phyloP scores from a whole-genome alignment of 2,888 invertebrate genomes.

The Acanthococcus lagerstroemiae region DNA sequence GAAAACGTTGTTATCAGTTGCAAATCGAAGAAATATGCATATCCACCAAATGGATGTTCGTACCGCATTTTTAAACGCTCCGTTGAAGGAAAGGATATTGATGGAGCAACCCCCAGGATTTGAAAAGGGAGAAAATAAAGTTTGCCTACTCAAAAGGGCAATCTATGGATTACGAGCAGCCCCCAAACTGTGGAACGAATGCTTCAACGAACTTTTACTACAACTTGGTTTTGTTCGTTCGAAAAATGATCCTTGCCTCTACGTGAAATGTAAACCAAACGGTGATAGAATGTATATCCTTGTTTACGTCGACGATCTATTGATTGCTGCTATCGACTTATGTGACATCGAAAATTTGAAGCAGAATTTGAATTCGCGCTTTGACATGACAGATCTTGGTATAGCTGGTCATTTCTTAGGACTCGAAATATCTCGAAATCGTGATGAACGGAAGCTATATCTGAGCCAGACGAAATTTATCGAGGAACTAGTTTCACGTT shows the following conservation, averaged over 20 bases:
- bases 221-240: constrained; percentile 30
- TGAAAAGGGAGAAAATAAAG: constrained; percentile 28
- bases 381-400: constrained; percentile 10
- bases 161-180: constrained; percentile 36
- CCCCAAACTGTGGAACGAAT: constrained; percentile 32
- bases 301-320: constrained; percentile 23
- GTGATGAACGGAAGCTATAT: too few species aligned
- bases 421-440: too few species aligned
- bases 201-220: constrained; percentile 34
- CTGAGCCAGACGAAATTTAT: constrained; percentile 6
- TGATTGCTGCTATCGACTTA: constrained; percentile 2
- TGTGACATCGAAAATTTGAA: background rate
- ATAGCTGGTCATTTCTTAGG: too few species aligned
- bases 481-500: too few species aligned
- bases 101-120: constrained; percentile 33
- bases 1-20: constrained; percentile 29
- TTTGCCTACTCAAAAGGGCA: constrained; percentile 34
- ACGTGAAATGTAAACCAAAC: too few species aligned
- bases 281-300: background rate
- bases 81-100: constrained; percentile 30
- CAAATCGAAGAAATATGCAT: too few species aligned
- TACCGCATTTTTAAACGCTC: constrained; percentile 33
- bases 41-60: constrained; percentile 35
- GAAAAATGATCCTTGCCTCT: background rate
- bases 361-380: background rate